phyloP scores from a whole-genome alignment of 2,113 vertebrate species.

The cattle (Bos taurus) region DNA sequence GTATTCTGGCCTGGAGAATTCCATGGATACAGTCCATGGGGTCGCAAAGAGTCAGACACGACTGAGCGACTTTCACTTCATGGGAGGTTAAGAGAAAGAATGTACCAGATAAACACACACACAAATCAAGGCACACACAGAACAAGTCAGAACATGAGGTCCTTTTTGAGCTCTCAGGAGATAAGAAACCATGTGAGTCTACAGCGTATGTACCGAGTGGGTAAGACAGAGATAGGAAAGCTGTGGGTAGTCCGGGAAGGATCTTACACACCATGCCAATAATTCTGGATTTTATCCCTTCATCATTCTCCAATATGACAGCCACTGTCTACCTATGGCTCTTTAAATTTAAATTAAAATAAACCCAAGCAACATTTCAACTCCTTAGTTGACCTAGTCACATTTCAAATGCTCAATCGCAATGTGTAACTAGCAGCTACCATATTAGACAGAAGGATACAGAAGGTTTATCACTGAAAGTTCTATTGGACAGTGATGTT shows the following conservation, averaged over 20 bases:
- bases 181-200: neutral
- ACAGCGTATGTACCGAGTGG: rapidly evolving
- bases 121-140: neutral
- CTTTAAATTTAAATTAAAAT: neutral
- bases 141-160: neutral
- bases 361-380: neutral
- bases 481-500: neutral
- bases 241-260: neutral
- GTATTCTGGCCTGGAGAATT: too few relatives aligned
- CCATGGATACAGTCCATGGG: too few relatives aligned
- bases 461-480: neutral
- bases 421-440: neutral
- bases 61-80: neutral
- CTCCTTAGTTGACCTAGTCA: neutral
- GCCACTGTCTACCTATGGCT: neutral
- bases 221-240: neutral
- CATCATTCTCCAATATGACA: neutral
- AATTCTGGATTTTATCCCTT: neutral
- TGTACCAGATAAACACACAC: neutral
- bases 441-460: neutral
- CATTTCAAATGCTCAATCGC: neutral
- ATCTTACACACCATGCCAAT: neutral
- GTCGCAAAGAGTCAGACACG: too few relatives aligned
- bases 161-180: neutral
- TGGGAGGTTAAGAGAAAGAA: neutral